Evolutionary conservation across 2,113 vertebrate species (phyloP), one percentile per base, ranked within the genome.

Genomic region (Xyliphius kryptos): DNA sequence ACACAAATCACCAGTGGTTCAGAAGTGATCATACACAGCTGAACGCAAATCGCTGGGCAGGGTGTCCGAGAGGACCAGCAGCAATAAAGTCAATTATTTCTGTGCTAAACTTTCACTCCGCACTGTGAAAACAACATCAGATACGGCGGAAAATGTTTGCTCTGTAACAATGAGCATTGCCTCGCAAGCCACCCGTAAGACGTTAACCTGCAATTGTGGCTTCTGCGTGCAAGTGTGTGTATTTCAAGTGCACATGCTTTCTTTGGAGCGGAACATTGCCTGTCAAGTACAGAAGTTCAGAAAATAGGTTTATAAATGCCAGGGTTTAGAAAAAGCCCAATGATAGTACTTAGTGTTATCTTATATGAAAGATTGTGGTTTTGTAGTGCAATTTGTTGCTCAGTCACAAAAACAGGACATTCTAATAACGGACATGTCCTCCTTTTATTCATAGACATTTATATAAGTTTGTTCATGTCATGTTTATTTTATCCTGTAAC

Each of bases 141-240:
- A 86, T 82, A 76, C 75, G 68, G 71, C 69, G 79, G 73, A 69
- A 81, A 84, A 76, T 75, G 70, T 79, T 74, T 80, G 75, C 70
- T 76, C 74, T 63, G 61, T 77, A 77, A 63, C 75, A 84, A 81
- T 77, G 75, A 80, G 76, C 83, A 80, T 82, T 74, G 75, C 70
- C 66, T 61, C 75, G 75, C 61, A 40, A 74, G 68, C 70, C 58
- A 67, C 68, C 74, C 65, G 59, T 75, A 72, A n/a, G 66, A 78
- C 61, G 52, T 68, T 71, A 83, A 83, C 81, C 83, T 79, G 79
- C 73, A 87, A 87, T 87, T 88, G 81, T 84, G 86, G 85, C 66
- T 82, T 86, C 62, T 56, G 70, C 75, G 77, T 36, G 12, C 3
- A 72, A 76, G 72, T 79, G 77, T 75, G 74, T 78, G 73, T 79